These are phyloP conservation scores for Hirtodrosophila confusa DNA, from an alignment of 2,888 invertebrate genomes.

Conservation along the genomic window DNA sequence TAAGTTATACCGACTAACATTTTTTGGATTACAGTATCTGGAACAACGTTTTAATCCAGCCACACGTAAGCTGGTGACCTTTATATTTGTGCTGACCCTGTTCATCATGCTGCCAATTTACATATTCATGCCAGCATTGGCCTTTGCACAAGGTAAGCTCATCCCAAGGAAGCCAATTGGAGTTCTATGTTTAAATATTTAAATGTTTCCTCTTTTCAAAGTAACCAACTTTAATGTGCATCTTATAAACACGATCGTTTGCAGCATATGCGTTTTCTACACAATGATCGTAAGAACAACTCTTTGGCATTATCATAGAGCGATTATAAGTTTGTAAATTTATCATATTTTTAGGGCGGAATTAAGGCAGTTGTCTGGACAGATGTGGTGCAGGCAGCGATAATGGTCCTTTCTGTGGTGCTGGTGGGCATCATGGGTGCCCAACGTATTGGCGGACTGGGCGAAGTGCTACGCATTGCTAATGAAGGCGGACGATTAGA, in stretches of 20 bases:
- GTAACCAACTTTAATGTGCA: conserved; percentile 86
- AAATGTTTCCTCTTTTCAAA: conserved; percentile 46
- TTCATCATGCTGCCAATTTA: conserved; percentile 81
- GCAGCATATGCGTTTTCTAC: conserved; percentile 86
- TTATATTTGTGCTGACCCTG: conserved; percentile 71
- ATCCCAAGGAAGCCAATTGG: neutral
- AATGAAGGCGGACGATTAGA: conserved; percentile 81
- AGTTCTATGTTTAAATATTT: neutral
- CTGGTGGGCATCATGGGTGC: conserved; percentile 83
- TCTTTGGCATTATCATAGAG: neutral
- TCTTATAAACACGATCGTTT: conserved; percentile 85
- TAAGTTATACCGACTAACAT: no score
- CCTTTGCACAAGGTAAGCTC: conserved; percentile 81
- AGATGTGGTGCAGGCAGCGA: conserved; percentile 84
- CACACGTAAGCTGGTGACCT: conserved; percentile 77
- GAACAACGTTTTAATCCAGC: conserved; percentile 79
- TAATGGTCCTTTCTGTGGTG: conserved; percentile 83
- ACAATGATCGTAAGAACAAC: conserved; percentile 85
- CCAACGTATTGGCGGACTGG: conserved; percentile 83
- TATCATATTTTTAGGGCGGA: conserved; percentile 81
- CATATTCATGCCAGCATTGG: conserved; percentile 81
- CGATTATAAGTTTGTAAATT: neutral
- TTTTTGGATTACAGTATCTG: conserved; percentile 73
- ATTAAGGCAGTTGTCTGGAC: conserved; percentile 86
- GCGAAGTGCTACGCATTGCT: conserved; percentile 81